Evolutionary conservation across 1,140 invertebrate genomes (phyloP).

Genomic region (Drosophila murphyi): DNA sequence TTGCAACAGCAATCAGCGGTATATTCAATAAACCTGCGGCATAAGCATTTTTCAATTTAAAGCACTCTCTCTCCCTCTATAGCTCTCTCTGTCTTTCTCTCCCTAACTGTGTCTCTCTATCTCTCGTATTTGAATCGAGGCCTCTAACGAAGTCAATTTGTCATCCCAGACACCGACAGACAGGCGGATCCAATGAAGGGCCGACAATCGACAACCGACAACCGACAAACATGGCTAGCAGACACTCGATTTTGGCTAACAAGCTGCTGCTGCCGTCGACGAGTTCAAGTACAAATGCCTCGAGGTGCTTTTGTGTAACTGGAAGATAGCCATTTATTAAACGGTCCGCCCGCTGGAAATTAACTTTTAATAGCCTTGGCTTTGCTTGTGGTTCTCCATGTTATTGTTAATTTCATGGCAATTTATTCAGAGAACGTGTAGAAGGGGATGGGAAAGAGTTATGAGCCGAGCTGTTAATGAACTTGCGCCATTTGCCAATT

Average conservation of each 20-base stretch:
- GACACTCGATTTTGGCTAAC: conserved; percentile 11
- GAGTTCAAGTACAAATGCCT: conserved; percentile 38
- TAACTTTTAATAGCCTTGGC: conserved; percentile 56
- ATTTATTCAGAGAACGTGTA: conserved; percentile 47
- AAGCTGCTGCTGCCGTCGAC: background rate
- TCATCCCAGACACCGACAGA: conserved; percentile 54
- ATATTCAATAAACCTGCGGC: conserved; percentile 61
- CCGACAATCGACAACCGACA: background rate
- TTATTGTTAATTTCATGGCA: conserved; percentile 72
- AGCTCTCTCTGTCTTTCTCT: background rate
- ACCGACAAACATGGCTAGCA: background rate
- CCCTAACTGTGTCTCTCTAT: background rate
- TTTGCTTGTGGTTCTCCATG: conserved; percentile 38
- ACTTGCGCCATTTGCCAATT: conserved; percentile 33
- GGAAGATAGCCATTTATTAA: conserved; percentile 50
- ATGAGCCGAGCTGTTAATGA: conserved; percentile 37
- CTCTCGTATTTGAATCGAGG: conserved; percentile 57
- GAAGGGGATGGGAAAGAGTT: background rate
- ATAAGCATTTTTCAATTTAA: conserved; percentile 71
- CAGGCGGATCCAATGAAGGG: conserved; percentile 7
- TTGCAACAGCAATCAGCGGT: conserved; percentile 53
- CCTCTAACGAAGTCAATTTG: conserved; percentile 77
- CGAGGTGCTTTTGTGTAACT: conserved; percentile 29
- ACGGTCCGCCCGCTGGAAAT: conserved; percentile 58
- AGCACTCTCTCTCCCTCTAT: conserved; percentile 24